phyloP scores from a whole-genome alignment of 1,140 invertebrate genomes.

The Trichonephila clavipes region DNA sequence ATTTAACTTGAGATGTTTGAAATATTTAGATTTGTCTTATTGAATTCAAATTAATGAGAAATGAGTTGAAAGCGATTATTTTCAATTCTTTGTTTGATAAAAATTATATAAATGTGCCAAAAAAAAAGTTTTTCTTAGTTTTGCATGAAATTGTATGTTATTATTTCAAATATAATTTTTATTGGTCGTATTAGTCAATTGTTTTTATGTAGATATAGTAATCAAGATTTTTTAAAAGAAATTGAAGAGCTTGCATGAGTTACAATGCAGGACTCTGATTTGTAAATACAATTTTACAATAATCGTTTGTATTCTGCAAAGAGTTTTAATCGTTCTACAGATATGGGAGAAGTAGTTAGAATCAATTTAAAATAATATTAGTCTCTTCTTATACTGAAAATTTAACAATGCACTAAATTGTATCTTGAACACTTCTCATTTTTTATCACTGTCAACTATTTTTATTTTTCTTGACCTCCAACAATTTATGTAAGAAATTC shows the following conservation, averaged over 20 bases:
- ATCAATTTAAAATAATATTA: no score
- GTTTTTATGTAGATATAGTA: not conserved
- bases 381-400: no score
- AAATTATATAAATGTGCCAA: constrained; percentile 14
- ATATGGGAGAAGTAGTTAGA: no score
- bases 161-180: no score
- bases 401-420: no score
- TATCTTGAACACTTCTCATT: no score
- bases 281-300: constrained; percentile 4
- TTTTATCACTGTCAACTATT: no score
- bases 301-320: not conserved
- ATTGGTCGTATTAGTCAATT: not conserved
- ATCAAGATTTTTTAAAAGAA: not conserved
- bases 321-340: not conserved
- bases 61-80: no score
- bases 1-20: not conserved
- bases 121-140: not conserved
- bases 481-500: no score
- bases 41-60: no score
- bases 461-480: no score
- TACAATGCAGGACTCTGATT: not conserved
- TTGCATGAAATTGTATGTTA: no score
- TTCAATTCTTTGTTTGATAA: not conserved
- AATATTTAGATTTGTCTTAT: not conserved
- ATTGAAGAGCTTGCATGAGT: not conserved